Base-by-base conservation (phyloP, 2,797 vertebrate species). In the Balearica regulorum region DNA sequence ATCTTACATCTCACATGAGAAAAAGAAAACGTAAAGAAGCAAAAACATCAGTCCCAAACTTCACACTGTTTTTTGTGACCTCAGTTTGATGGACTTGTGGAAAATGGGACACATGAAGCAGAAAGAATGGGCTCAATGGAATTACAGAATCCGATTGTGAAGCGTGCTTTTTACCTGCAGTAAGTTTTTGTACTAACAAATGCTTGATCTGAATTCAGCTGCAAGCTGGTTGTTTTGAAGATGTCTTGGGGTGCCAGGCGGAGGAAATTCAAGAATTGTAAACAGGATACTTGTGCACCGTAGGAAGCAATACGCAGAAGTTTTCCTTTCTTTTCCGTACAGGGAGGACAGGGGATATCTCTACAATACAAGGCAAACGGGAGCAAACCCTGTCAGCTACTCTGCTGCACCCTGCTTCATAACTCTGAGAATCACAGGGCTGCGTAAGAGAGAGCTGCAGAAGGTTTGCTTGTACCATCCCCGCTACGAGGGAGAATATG, bases 41-140 rank as follows among this genome's bases (percentile, higher is more conserved):
- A 35, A 35, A 85, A 70, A 29, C 1, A 2, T 48, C 55, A 24
- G 54, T 18, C 75, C 44, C 41, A 35, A 72, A 22, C n/a, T 14
- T 18, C 19, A 13, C 1, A 1, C 20, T 31, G 17, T 5, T 44
- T 53, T 57, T 81, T 14, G 65, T 90, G 73, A 26, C 46, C 58
- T 88, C 39, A 20, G 3, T 55, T 86, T 48, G 31, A 46, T 18
- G 39, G 31, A 4, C 19, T 9, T 2, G 41, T 7, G 46, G 60
- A 37, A 54, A 69, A 25, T 0, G 2, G 60, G 83, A 19, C 4
- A 1, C 4, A 13, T 9, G 37, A 26, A 16, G 39, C 55, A 33
- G 54, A 53, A 72, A 31, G 25, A 55, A 24, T 1, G 13, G 33
- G 16, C 28, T 49, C 10, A 5, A 16, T 5, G 19, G 41, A 65